Evolutionary conservation across 2,113 vertebrate genomes (phyloP).

Genomic region (Pseudopodoces humilis): DNA sequence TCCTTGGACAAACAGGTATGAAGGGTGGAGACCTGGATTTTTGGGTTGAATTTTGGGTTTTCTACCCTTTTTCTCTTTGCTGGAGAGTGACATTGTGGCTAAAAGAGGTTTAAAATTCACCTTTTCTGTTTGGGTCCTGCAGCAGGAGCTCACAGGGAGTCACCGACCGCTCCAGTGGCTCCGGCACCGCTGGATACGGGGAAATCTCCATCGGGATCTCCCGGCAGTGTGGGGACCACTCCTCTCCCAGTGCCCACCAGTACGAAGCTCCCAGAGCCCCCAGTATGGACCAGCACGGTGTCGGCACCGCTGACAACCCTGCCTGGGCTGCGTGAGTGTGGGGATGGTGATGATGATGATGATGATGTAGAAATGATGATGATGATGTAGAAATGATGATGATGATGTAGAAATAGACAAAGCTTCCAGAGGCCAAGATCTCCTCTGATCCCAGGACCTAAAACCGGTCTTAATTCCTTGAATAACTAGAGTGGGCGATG

Average conservation of each 20-base stretch:
- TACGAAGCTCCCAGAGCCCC: background rate
- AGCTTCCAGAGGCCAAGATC: background rate
- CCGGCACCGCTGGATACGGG: fast-evolving
- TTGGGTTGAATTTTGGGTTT: background rate
- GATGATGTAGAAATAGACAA: background rate
- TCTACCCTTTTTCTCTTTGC: background rate
- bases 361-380: too few relatives aligned
- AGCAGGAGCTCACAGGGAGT: background rate
- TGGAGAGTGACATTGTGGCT: background rate
- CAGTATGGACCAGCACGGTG: fast-evolving
- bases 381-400: background rate
- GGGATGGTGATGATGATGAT: background rate
- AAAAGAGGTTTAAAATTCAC: background rate
- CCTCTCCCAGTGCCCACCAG: background rate
- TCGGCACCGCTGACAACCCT: fast-evolving
- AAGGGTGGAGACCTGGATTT: background rate
- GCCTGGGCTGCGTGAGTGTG: conserved; percentile 47
- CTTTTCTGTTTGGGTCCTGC: background rate
- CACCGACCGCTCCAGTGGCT: fast-evolving
- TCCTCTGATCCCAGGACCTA: background rate
- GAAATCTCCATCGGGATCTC: fast-evolving
- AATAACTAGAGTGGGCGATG: fast-evolving
- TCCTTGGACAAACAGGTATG: conserved; percentile 79
- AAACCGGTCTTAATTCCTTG: background rate
- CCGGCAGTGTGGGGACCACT: background rate